Conservation (phyloP, 37 sponge, comb jelly and placozoan species). For the Ianthella basta region DNA sequence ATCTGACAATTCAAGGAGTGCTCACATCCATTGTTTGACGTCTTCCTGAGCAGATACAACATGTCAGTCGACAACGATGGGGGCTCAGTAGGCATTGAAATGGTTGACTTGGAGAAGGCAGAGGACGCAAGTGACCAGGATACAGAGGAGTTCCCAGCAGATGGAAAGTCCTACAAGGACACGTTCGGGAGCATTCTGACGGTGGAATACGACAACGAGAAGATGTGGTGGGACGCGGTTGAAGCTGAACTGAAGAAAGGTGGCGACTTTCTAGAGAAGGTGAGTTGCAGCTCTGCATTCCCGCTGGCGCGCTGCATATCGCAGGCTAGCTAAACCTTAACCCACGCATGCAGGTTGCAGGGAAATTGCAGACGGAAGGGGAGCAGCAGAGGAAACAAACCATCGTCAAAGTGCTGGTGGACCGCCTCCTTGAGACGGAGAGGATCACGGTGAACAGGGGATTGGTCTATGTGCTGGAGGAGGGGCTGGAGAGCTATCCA, state of each 20-base stretch:
- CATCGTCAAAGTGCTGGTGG: conserved; percentile 14
- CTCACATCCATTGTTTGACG: too few relatives aligned
- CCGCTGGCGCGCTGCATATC: too few relatives aligned
- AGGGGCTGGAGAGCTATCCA: conserved; percentile 12
- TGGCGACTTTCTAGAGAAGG: neutral
- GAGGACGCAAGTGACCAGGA: too few relatives aligned
- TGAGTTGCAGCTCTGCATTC: neutral
- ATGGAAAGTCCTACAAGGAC: neutral
- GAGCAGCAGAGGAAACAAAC: neutral
- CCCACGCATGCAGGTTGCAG: neutral
- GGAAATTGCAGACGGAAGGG: neutral
- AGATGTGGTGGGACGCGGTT: conserved; percentile 17
- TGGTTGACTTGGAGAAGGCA: too few relatives aligned
- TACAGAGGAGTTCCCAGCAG: neutral
- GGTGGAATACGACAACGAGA: conserved; percentile 1
- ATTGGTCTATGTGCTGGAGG: conserved; percentile 23
- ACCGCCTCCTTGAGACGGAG: conserved; percentile 1
- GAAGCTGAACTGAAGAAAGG: conserved; percentile 2
- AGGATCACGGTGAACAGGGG: neutral
- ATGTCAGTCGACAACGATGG: too few relatives aligned
- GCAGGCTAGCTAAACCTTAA: too few relatives aligned
- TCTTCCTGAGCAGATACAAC: too few relatives aligned
- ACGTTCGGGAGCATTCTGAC: conserved; percentile 2
- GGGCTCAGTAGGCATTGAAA: too few relatives aligned
- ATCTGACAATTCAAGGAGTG: too few relatives aligned